Conservation (phyloP, 2,888 invertebrate genomes). For the Branchipolynoe longqiensis region DNA sequence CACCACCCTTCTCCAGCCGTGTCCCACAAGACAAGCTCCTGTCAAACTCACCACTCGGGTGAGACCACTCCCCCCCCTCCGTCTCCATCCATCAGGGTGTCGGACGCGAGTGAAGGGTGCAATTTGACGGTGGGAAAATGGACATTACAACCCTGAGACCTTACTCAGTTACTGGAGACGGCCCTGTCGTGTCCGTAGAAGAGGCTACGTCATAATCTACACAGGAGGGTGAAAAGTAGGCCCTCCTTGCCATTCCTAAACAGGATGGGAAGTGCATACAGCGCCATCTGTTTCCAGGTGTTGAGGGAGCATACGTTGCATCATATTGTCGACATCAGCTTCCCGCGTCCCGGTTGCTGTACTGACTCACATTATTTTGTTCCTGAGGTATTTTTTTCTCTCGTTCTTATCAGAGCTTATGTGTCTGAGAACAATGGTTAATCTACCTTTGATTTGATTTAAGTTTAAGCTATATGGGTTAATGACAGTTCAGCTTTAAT, state of each 20-base stretch:
- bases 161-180: neutral
- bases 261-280: neutral
- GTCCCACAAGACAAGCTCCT: no score
- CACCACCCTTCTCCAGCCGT: no score
- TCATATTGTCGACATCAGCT: no score
- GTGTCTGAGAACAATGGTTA: no score
- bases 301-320: constrained; percentile 4
- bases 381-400: no score
- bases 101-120: neutral
- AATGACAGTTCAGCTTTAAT: no score
- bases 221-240: constrained; percentile 24
- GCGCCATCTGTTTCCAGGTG: constrained; percentile 43
- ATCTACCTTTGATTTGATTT: no score
- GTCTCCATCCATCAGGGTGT: no score
- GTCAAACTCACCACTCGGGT: constrained; percentile 49
- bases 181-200: neutral
- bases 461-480: no score
- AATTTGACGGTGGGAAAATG: neutral
- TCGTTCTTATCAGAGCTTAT: no score
- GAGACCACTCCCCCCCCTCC: constrained; percentile 25
- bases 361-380: no score
- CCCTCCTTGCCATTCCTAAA: constrained; percentile 22
- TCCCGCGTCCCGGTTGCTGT: no score
- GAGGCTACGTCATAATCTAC: neutral
- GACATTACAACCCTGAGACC: neutral